Percentiles rank a stretch among this genome's conserved stretches.
Conservation (phyloP, 2,888 invertebrate genomes). For the Pheosia gnoma region DNA sequence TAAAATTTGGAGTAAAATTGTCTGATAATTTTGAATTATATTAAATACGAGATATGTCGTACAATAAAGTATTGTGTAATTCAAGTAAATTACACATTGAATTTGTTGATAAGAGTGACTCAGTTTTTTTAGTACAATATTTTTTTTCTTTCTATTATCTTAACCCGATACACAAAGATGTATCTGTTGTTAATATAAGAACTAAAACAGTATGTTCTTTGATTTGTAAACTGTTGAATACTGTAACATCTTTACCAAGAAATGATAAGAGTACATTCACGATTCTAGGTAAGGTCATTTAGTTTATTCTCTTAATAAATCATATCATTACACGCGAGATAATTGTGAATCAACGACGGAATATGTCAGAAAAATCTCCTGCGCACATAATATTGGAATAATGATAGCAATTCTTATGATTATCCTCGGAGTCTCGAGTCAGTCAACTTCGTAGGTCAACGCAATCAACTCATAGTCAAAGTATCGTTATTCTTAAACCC, state of each 20-base stretch:
- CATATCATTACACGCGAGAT: constrained; percentile 6
- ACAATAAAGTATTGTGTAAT: constrained; percentile 15
- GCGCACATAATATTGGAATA: no score
- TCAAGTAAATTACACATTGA: constrained; percentile 25
- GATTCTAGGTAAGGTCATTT: constrained; percentile 8
- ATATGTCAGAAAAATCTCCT: not conserved
- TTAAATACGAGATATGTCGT: not conserved
- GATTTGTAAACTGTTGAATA: constrained; percentile 32
- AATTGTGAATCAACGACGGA: constrained; percentile 5
- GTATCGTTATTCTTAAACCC: no score
- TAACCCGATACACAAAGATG: constrained; percentile 31
- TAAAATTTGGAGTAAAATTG: no score
- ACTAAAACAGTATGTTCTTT: constrained; percentile 37
- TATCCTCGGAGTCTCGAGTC: no score
- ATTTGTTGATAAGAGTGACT: constrained; percentile 39
- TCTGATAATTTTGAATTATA: not conserved
- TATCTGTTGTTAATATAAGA: constrained; percentile 29
- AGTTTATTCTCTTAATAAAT: constrained; percentile 12
- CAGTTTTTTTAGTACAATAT: constrained; percentile 28
- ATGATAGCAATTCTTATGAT: no score
- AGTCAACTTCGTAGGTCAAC: no score
- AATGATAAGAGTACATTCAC: constrained; percentile 34
- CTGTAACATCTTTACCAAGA: constrained; percentile 28
- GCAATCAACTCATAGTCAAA: no score
- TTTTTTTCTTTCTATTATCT: constrained; percentile 24